Evolutionary conservation across 2,888 invertebrate genomes (phyloP).

Genomic region (Limenitis camilla): DNA sequence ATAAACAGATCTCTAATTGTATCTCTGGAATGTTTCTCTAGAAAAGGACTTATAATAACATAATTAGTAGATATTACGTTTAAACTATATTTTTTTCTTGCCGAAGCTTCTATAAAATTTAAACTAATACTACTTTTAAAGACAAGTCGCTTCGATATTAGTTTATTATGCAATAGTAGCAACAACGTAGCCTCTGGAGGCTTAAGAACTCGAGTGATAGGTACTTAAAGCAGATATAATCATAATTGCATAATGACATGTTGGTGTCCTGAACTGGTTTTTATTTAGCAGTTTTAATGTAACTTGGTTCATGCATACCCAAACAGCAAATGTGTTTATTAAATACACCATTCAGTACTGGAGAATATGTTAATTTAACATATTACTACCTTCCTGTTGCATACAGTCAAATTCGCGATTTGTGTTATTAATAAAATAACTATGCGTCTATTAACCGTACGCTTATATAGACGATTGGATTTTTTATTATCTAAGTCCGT

Average conservation of each 20-base stretch:
- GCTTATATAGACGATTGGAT: too few species aligned
- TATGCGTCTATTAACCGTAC: too few species aligned
- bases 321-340: too few species aligned
- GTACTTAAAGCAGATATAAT: conserved; percentile 3
- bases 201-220: not conserved
- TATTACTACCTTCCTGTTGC: too few species aligned
- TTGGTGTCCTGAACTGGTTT: too few species aligned
- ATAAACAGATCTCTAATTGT: conserved; percentile 39
- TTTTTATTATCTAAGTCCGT: conserved; percentile 18
- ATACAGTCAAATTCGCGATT: too few species aligned
- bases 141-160: not conserved
- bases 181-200: conserved; percentile 1
- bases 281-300: too few species aligned
- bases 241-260: not conserved
- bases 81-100: not conserved
- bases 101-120: not conserved
- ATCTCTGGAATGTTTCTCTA: conserved; percentile 46
- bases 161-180: not conserved
- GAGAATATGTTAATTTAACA: too few species aligned
- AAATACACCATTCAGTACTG: too few species aligned
- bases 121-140: not conserved
- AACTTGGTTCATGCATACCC: too few species aligned
- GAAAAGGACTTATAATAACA: not conserved
- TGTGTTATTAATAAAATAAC: too few species aligned
- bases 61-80: not conserved